Conservation (phyloP, 1,140 invertebrate genomes). For the Hylaeus volcanicus region DNA sequence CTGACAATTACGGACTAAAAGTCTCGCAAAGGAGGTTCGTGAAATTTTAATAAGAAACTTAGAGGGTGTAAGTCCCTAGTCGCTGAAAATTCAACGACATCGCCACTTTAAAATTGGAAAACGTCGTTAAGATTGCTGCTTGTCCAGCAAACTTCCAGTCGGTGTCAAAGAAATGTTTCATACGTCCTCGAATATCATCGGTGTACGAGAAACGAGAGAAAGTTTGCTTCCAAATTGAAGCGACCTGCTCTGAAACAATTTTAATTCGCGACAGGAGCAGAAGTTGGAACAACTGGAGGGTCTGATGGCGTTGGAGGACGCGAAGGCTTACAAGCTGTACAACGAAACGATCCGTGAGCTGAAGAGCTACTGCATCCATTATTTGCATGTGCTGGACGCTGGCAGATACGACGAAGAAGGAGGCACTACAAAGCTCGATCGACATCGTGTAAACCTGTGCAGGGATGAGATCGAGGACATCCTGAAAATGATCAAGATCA, state of each 20-base stretch:
- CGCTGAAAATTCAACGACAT: not conserved
- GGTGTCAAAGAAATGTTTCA: conserved; percentile 30
- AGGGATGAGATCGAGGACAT: conserved; percentile 68
- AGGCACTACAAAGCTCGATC: conserved; percentile 74
- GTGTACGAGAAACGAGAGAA: not conserved
- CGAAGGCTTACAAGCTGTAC: conserved; percentile 65
- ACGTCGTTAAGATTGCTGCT: not conserved
- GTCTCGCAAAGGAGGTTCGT: too few relatives aligned
- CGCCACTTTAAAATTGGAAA: not conserved
- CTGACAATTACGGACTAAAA: too few relatives aligned
- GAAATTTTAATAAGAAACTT: not conserved
- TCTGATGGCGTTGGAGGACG: conserved; percentile 58
- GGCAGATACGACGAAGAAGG: conserved; percentile 65
- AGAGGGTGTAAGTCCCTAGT: not conserved
- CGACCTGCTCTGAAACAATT: not conserved
- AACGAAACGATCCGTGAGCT: conserved; percentile 70
- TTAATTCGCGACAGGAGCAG: conserved; percentile 63
- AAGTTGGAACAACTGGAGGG: conserved; percentile 70
- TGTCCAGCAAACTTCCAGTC: not conserved
- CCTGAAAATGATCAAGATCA: conserved; percentile 71
- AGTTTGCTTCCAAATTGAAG: conserved; percentile 2
- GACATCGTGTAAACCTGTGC: conserved; percentile 72
- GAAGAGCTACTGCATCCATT: conserved; percentile 67
- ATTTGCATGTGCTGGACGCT: conserved; percentile 68
- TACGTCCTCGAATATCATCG: not conserved